Evolutionary conservation across 2,113 vertebrate genomes (phyloP).

Genomic region (Cariama cristata): DNA sequence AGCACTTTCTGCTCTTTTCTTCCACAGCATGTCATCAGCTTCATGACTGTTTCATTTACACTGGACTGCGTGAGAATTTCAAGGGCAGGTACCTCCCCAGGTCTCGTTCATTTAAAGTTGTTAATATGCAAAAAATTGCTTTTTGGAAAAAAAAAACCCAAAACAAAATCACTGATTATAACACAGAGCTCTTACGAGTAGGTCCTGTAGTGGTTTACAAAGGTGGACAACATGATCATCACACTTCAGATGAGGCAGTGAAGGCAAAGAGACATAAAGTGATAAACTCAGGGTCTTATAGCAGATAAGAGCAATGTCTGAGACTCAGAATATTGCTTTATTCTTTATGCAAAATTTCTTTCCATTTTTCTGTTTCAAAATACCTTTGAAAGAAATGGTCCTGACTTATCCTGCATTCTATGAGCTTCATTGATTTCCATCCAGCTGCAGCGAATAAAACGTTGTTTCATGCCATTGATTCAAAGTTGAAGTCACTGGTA

Average conservation of each 20-base stretch:
- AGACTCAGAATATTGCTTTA: not conserved
- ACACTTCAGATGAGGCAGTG: not conserved
- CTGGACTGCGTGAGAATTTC: not conserved
- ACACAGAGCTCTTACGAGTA: not conserved
- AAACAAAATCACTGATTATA: not conserved
- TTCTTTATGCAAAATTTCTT: not conserved
- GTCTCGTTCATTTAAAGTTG: not conserved
- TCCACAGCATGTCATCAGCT: not conserved
- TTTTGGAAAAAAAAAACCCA: not conserved
- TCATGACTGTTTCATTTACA: not conserved
- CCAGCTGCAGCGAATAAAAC: not conserved
- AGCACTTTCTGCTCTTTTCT: not conserved
- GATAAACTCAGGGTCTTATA: not conserved
- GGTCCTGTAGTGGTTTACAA: not conserved
- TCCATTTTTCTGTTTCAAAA: not conserved
- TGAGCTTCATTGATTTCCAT: not conserved
- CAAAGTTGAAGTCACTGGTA: not conserved
- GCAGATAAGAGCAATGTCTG: not conserved
- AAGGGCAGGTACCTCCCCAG: not conserved
- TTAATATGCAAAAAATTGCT: not conserved
- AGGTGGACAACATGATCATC: not conserved
- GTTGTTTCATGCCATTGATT: not conserved
- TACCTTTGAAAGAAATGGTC: not conserved
- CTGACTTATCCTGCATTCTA: not conserved
- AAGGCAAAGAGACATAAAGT: not conserved